Conservation (phyloP, 2,113 vertebrate species). For the Australoheros scitulus region DNA sequence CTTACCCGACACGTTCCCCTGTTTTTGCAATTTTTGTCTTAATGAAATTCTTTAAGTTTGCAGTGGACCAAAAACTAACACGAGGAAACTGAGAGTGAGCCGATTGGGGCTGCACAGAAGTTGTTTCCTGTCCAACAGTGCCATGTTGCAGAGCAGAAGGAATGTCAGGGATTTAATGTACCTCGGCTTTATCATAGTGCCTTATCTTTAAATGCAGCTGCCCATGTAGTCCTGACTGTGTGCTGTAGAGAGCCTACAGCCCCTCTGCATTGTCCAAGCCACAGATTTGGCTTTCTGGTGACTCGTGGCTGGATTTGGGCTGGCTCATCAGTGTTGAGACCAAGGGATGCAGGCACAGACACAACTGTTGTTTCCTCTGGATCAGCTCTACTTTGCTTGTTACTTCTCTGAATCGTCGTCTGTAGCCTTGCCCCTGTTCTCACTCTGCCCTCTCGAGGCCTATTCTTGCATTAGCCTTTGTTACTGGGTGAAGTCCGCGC, state of each 20-base stretch:
- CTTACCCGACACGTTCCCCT: constrained; percentile 31
- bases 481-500: constrained; percentile 39
- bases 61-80: constrained; percentile 77
- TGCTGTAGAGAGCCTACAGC: constrained; percentile 50
- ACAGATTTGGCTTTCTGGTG: constrained; percentile 69
- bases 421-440: constrained; percentile 69
- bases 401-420: constrained; percentile 55
- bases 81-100: constrained; percentile 62
- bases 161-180: constrained; percentile 86
- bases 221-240: constrained; percentile 69
- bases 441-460: constrained; percentile 67
- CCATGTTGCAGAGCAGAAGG: constrained; percentile 80
- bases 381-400: constrained; percentile 52
- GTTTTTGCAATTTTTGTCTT: constrained; percentile 49
- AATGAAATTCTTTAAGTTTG: constrained; percentile 49
- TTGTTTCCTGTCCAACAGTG: constrained; percentile 75
- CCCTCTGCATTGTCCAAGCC: constrained; percentile 63
- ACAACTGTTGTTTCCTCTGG: constrained; percentile 48
- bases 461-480: constrained; percentile 67
- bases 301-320: constrained; percentile 78
- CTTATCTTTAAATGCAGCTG: constrained; percentile 83
- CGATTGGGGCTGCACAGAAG: constrained; percentile 45
- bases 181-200: constrained; percentile 87
- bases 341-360: constrained; percentile 49
- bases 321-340: constrained; percentile 66